Conservation (phyloP, 2,113 vertebrate species). For the Numida meleagris region DNA sequence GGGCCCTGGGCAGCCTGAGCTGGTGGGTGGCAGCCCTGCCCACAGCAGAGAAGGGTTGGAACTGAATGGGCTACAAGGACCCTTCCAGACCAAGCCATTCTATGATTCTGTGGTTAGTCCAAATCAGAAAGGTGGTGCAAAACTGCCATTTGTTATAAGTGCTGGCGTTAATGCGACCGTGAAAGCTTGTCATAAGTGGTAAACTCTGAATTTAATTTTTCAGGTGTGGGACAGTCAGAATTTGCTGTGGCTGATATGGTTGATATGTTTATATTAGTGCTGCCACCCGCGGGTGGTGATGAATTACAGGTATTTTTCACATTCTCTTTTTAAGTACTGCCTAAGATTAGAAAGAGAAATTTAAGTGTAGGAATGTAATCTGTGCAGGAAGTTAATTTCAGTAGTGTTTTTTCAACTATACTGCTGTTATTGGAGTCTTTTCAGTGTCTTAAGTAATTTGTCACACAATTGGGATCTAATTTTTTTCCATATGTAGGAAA, state of each 20-base stretch:
- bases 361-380: not conserved
- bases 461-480: not conserved
- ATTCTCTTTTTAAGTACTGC: not conserved
- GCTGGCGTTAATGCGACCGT: not conserved
- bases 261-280: slow-evolving; percentile 95
- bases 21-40: not conserved
- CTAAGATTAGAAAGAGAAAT: not conserved
- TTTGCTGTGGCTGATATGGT: slow-evolving; percentile 99
- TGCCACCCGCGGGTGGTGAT: slow-evolving; percentile 97
- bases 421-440: not conserved
- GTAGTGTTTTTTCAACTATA: not conserved
- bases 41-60: not conserved
- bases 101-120: not conserved
- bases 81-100: not conserved
- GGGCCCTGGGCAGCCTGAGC: not conserved
- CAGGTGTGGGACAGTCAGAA: slow-evolving; percentile 98
- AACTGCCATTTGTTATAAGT: not conserved
- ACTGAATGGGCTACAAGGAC: not conserved
- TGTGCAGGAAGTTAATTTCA: not conserved
- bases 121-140: rapidly evolving
- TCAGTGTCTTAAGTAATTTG: not conserved
- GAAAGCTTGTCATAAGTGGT: not conserved
- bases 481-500: not conserved
- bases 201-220: slow-evolving; percentile 51
- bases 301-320: slow-evolving; percentile 89